Evolutionary conservation across 2,797 vertebrate genomes (phyloP).

Genomic region (Hypotaenidia okinawae): DNA sequence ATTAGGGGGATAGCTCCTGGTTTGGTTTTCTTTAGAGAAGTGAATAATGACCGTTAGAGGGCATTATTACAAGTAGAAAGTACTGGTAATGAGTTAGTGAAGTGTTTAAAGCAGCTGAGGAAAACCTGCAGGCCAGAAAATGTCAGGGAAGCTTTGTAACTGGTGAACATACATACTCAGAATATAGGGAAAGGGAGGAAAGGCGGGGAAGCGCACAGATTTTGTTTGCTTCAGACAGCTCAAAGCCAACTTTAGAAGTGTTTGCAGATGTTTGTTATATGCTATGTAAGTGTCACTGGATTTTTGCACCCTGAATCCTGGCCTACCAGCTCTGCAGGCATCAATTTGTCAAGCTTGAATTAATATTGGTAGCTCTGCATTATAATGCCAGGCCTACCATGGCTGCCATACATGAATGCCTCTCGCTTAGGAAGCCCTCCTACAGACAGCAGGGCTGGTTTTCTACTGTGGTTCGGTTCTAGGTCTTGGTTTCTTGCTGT

Average conservation of each 20-base stretch:
- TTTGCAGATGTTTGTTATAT: not conserved
- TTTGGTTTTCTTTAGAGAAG: not conserved
- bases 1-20: not conserved
- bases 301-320: not conserved
- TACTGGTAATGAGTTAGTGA: not conserved
- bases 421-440: not conserved
- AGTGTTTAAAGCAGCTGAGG: not conserved
- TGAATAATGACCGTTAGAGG: not conserved
- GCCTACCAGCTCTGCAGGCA: not conserved
- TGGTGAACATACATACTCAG: not conserved
- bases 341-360: not conserved
- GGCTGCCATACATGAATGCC: rapidly evolving
- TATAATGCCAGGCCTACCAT: rapidly evolving
- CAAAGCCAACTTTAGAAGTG: not conserved
- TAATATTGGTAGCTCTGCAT: too few species aligned
- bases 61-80: too few species aligned
- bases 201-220: too few species aligned
- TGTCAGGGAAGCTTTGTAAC: not conserved
- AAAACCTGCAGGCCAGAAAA: not conserved
- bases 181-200: not conserved
- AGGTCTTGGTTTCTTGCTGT: not conserved
- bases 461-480: not conserved
- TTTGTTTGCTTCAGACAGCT: not conserved
- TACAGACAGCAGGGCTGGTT: not conserved
- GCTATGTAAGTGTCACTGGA: not conserved